Evolutionary conservation across 2,797 vertebrate genomes (phyloP).

Genomic region (Steatocranus sp.): DNA sequence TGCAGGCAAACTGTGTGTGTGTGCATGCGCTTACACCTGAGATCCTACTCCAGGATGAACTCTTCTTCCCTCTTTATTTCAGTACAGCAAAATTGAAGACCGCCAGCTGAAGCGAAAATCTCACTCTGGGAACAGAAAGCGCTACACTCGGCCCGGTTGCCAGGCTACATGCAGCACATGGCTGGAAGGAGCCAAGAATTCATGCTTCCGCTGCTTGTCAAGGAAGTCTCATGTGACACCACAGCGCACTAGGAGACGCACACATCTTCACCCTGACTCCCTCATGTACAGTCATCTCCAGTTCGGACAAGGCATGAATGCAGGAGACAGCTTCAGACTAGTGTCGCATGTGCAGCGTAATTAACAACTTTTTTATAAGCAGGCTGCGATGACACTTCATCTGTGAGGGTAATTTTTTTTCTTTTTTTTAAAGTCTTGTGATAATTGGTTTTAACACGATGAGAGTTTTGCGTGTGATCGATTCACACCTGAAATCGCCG

Average conservation of each 20-base stretch:
- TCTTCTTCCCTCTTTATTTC: neutral
- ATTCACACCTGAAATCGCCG: conserved; percentile 11
- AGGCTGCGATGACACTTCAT: neutral
- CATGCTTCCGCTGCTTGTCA: conserved; percentile 30
- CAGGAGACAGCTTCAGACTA: neutral
- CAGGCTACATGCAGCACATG: conserved; percentile 49
- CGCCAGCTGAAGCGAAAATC: neutral
- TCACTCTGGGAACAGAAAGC: conserved; percentile 14
- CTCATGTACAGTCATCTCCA: neutral
- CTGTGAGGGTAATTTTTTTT: neutral
- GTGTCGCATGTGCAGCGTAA: neutral
- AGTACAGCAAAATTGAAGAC: neutral
- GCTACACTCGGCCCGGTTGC: conserved; percentile 42
- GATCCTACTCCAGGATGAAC: neutral
- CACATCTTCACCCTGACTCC: neutral
- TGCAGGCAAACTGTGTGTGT: neutral
- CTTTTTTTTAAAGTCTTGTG: neutral
- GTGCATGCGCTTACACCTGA: neutral
- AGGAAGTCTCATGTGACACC: neutral
- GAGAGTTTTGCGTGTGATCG: conserved; percentile 15
- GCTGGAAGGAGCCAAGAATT: conserved; percentile 23
- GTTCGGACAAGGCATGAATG: neutral
- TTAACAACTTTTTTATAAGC: conserved; percentile 29
- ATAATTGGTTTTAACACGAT: conserved; percentile 41
- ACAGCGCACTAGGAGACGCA: neutral